Evolutionary conservation across 2,888 invertebrate genomes (phyloP).

Genomic region (Trichopoda pennipes): DNA sequence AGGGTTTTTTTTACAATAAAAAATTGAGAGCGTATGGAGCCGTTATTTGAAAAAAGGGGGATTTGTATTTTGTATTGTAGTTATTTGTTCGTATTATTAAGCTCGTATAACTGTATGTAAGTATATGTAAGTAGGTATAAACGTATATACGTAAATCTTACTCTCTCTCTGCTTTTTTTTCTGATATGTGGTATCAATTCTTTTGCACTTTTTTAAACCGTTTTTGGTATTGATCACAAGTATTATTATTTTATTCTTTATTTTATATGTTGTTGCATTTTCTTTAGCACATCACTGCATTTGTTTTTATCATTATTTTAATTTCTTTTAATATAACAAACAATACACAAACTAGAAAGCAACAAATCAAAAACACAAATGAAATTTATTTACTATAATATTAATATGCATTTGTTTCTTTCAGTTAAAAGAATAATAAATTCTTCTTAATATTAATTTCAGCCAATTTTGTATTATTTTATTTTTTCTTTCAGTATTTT

Average conservation of each 20-base stretch:
- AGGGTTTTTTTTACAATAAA: conserved; percentile 1
- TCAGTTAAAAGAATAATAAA: not conserved
- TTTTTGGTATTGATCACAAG: conserved; percentile 65
- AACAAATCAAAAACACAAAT: conserved; percentile 29
- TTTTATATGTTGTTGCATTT: conserved; percentile 57
- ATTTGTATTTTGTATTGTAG: conserved; percentile 22
- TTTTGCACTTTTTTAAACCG: conserved; percentile 65
- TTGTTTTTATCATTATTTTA: conserved; percentile 9
- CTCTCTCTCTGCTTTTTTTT: conserved; percentile 32
- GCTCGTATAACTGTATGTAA: no score
- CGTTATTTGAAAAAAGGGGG: conserved; percentile 24
- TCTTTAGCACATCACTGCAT: conserved; percentile 72
- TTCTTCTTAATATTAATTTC: not conserved
- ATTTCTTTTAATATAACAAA: not conserved
- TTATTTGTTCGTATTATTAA: conserved; percentile 36
- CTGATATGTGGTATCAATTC: conserved; percentile 60
- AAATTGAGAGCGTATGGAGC: conserved; percentile 7
- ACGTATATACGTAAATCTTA: not conserved
- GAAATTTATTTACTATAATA: not conserved
- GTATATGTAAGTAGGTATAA: no score
- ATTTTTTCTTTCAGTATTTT: no score
- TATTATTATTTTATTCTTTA: conserved; percentile 40
- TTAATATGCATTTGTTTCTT: no score
- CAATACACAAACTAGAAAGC: not conserved
- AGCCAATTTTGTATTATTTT: not conserved